Evolutionary conservation across 2,797 vertebrate genomes (phyloP).

Genomic region (Acrocephalus scirpaceus): DNA sequence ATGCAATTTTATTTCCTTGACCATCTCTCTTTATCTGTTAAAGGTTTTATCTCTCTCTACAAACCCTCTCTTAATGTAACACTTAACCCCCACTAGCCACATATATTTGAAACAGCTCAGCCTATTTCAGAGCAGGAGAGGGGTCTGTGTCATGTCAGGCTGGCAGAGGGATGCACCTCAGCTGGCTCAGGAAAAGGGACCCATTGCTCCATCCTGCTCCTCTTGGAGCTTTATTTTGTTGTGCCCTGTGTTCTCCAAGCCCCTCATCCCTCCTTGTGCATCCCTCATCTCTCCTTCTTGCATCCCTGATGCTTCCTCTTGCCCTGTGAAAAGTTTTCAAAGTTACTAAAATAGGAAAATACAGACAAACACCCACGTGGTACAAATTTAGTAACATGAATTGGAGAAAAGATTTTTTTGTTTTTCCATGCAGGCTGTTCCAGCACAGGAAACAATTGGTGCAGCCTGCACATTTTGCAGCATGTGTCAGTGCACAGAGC

Average conservation of each 20-base stretch:
- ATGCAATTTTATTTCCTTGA: neutral
- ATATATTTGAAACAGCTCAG: neutral
- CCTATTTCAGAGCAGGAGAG: neutral
- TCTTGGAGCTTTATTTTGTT: accelerated
- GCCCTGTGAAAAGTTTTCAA: neutral
- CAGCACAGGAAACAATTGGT: neutral
- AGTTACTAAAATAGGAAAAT: neutral
- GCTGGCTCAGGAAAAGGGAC: neutral
- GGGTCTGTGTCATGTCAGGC: neutral
- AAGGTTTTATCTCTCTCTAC: neutral
- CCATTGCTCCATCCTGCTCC: neutral
- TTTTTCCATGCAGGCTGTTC: neutral
- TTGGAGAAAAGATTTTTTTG: neutral
- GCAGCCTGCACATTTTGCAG: neutral
- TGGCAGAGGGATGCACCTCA: neutral
- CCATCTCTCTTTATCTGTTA: neutral
- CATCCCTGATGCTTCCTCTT: neutral
- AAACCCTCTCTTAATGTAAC: neutral
- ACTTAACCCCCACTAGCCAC: neutral
- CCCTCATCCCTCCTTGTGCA: neutral
- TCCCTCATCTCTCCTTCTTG: neutral
- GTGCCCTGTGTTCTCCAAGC: accelerated
- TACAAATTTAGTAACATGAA: neutral
- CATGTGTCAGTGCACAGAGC: neutral
- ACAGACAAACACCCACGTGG: neutral